phyloP scores from a whole-genome alignment of 2,888 invertebrate genomes.

The Xestia xanthographa region DNA sequence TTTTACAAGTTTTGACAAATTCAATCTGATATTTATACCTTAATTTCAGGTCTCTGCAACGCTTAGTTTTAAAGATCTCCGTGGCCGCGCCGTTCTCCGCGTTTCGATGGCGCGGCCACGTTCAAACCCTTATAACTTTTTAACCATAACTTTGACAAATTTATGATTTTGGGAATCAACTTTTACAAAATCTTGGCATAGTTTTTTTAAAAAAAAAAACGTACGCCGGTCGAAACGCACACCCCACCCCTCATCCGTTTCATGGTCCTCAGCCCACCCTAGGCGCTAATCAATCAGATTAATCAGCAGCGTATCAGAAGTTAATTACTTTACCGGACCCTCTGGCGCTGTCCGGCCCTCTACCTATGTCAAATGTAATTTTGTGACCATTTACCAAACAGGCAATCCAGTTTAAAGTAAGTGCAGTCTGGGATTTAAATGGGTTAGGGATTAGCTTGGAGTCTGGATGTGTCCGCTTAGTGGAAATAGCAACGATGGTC shows the following conservation, averaged over 20 bases:
- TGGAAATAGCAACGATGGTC: background rate
- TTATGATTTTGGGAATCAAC: too few species aligned
- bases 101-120: too few species aligned
- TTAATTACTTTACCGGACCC: conserved; percentile 27
- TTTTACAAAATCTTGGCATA: too few species aligned
- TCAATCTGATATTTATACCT: too few species aligned
- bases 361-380: conserved; percentile 23
- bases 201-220: too few species aligned
- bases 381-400: conserved; percentile 9
- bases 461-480: background rate
- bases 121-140: too few species aligned
- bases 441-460: background rate
- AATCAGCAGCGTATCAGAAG: conserved; percentile 28
- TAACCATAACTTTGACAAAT: too few species aligned
- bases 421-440: background rate
- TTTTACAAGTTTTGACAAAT: too few species aligned
- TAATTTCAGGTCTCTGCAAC: too few species aligned
- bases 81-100: too few species aligned
- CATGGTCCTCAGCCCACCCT: conserved; percentile 8
- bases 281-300: conserved; percentile 22
- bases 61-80: too few species aligned
- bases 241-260: background rate
- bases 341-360: background rate
- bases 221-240: too few species aligned
- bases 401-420: background rate